phyloP scores from a whole-genome alignment of 2,113 vertebrate genomes.

The Gallinago undulata region DNA sequence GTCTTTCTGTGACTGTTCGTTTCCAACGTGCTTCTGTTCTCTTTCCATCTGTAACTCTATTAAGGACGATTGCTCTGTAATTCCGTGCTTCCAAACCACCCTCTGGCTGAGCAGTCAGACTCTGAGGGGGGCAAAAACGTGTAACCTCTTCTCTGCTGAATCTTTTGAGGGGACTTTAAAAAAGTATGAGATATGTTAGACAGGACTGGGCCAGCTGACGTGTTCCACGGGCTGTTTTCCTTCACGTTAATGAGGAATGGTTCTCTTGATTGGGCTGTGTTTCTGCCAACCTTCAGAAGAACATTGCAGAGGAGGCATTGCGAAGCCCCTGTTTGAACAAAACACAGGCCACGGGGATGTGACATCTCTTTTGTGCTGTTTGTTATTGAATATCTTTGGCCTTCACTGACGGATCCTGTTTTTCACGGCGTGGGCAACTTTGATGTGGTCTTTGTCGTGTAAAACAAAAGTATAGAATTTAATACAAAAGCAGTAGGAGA shows the following conservation, averaged over 20 bases:
- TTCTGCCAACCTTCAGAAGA: conserved; percentile 18
- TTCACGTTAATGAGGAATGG: background rate
- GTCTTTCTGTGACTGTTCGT: conserved; percentile 6
- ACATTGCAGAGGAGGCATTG: background rate
- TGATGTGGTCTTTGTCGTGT: conserved; percentile 24
- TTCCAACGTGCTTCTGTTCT: background rate
- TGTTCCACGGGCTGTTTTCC: background rate
- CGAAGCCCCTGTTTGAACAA: background rate
- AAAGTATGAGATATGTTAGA: background rate
- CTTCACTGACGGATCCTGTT: background rate
- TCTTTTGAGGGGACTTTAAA: background rate
- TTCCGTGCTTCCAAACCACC: background rate
- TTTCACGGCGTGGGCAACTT: background rate
- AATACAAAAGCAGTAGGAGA: background rate
- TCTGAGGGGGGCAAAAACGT: background rate
- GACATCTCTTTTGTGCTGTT: conserved; percentile 38
- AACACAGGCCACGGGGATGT: background rate
- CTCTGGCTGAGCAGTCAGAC: background rate
- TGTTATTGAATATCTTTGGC: background rate
- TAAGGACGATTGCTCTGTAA: background rate
- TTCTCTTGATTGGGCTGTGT: background rate
- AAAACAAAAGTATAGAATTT: conserved; percentile 5
- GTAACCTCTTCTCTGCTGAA: background rate
- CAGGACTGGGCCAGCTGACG: background rate
- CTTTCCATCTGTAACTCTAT: conserved; percentile 6